phyloP scores from a whole-genome alignment of 2,888 invertebrate species.

The Orchesellides sinensis region DNA sequence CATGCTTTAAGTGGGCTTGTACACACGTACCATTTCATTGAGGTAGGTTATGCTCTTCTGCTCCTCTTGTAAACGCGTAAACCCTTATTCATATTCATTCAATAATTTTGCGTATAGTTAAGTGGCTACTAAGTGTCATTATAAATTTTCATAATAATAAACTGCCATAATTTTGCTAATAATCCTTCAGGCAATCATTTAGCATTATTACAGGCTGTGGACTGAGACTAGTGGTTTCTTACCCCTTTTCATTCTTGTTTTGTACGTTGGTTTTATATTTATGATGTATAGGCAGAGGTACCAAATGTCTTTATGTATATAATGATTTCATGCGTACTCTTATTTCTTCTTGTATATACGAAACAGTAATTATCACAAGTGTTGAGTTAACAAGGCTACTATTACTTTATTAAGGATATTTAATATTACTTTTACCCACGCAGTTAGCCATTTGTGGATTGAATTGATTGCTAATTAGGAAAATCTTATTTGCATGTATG shows the following conservation, averaged over 20 bases:
- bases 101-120: background rate
- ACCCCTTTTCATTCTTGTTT: background rate
- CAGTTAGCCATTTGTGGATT: too few relatives aligned
- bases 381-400: slow-evolving; percentile 15
- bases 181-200: slow-evolving; percentile 27
- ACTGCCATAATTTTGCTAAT: slow-evolving; percentile 53
- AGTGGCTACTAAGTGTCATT: slow-evolving; percentile 43
- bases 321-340: too few relatives aligned
- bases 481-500: background rate
- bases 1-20: background rate
- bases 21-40: slow-evolving; percentile 39
- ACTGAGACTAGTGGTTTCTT: slow-evolving; percentile 1
- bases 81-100: background rate
- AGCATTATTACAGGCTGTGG: too few relatives aligned
- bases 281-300: too few relatives aligned
- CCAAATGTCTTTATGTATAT: too few relatives aligned
- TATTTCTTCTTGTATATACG: slow-evolving; percentile 21
- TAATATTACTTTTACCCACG: too few relatives aligned
- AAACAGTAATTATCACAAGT: slow-evolving; percentile 37
- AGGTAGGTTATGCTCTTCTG: slow-evolving; percentile 33
- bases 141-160: slow-evolving; percentile 54
- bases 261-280: too few relatives aligned
- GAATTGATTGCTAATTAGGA: too few relatives aligned
- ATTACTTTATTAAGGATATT: background rate
- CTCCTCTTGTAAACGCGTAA: too few relatives aligned